Percentiles rank a stretch among this genome's conserved stretches.
These are phyloP conservation scores for Diabrotica balteata DNA, from an alignment of 2,888 invertebrate species.

Conservation along the genomic window DNA sequence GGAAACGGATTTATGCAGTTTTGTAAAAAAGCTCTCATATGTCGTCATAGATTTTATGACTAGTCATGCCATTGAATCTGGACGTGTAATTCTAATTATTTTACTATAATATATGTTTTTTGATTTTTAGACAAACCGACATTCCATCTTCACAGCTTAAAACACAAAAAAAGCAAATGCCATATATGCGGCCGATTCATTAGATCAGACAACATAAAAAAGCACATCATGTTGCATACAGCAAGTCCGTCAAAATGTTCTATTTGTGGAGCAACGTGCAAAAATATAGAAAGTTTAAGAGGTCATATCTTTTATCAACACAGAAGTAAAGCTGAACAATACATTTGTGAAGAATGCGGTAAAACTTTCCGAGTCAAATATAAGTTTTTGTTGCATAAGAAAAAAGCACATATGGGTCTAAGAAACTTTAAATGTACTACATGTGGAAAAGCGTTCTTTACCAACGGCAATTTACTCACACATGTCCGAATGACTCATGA, in stretches of 20 bases:
- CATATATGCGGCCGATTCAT: conserved; percentile 45
- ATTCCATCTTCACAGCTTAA: conserved; percentile 39
- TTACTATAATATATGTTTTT: background rate
- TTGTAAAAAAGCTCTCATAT: too few species aligned
- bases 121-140: conserved; percentile 14
- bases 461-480: conserved; percentile 41
- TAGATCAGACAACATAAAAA: conserved; percentile 46
- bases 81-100: too few species aligned
- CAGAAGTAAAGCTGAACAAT: conserved; percentile 44
- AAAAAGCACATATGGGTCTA: conserved; percentile 49
- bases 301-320: conserved; percentile 54
- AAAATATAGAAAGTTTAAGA: conserved; percentile 52
- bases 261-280: conserved; percentile 50
- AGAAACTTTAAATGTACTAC: conserved; percentile 47
- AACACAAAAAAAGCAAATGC: conserved; percentile 48
- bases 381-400: conserved; percentile 49
- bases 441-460: conserved; percentile 46
- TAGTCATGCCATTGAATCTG: too few species aligned
- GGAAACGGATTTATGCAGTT: too few species aligned
- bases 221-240: conserved; percentile 47
- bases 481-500: conserved; percentile 46
- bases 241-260: conserved; percentile 47
- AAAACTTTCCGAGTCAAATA: conserved; percentile 48
- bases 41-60: too few species aligned
- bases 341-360: conserved; percentile 52